Base-by-base conservation (phyloP, 2,888 invertebrate genomes). In the Nudaria mundana region DNA sequence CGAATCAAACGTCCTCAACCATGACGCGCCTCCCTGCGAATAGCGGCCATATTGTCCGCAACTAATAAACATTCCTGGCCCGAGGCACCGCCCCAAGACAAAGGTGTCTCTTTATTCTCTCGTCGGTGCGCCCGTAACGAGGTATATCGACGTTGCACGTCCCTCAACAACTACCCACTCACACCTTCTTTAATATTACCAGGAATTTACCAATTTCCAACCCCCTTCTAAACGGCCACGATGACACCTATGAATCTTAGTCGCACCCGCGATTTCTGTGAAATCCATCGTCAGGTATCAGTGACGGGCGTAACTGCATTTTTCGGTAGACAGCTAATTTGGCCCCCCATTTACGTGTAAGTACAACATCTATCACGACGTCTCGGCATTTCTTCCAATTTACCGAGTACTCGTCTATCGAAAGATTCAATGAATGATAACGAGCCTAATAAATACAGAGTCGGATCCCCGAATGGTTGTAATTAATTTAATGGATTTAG, bases 401-500 rank as follows among this genome's bases (percentile, higher is more conserved):
- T 72, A 79, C 79, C 71, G 64, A 74, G 75, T 70, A 71, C 71
- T 68, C 69, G 71, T 71, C 81, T 79, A 80, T 81, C 78, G 75
- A 69, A 76, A 84, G 87, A 88, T 88, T 83, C 86, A 84, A 86
- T 84, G 86, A 85, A 85, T 82, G 88, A 87, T 88, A 88, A 87
- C 85, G 86, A 84, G 79, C 72, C 80, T 87, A 87, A 87, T 88
- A 87, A 87, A 86, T 86, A 85, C 83, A 71, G 66, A 79, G 76
- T 78, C 82, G 81, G 76, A 82, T 79, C 83, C 81, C 77, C 75
- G 76, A 85, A 86, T 81, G 77, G 74, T 69, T 68, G 82, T 86
- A 87, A 87, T 88, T 86, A 87, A 87, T 86, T 85, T 86, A 87
- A 86, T 87, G 87, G 83, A 85, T 86, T 86, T 83, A 84, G 83